These are phyloP conservation scores for Aegotheles bennettii DNA, from an alignment of 2,113 vertebrate genomes.

Conservation along the genomic window DNA sequence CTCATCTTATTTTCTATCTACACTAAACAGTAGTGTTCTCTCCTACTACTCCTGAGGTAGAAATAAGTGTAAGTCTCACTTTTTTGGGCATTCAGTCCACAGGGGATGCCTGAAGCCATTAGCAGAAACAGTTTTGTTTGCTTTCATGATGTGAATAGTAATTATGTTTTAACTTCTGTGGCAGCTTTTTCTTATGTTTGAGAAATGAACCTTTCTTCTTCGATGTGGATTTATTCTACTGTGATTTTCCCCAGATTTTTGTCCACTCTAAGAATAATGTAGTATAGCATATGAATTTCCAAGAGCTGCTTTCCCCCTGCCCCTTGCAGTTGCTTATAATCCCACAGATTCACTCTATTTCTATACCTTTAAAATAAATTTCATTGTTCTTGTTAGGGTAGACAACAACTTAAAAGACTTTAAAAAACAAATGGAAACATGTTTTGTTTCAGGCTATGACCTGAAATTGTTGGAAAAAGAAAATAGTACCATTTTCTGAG, in stretches of 20 bases:
- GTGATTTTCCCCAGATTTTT: neutral
- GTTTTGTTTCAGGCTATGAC: neutral
- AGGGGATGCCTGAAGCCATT: neutral
- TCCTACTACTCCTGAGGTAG: neutral
- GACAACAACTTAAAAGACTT: neutral
- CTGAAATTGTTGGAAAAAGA: neutral
- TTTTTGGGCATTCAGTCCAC: neutral
- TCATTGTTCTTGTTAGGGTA: neutral
- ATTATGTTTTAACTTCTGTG: neutral
- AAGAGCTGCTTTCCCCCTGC: no score
- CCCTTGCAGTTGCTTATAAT: neutral
- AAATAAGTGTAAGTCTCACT: neutral
- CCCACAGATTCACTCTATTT: neutral
- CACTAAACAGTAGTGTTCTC: conserved; percentile 14
- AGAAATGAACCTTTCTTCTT: neutral
- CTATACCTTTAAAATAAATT: neutral
- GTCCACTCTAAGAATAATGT: neutral
- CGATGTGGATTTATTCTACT: neutral
- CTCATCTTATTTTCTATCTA: conserved; percentile 53
- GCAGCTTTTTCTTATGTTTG: neutral
- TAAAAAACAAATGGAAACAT: neutral
- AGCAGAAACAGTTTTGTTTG: neutral
- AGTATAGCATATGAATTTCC: neutral
- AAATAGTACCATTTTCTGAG: neutral
- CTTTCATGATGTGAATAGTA: neutral